Evolutionary conservation across 2,888 invertebrate genomes (phyloP), one percentile per base, ranked within the genome.

Genomic region (Vanessa cardui): DNA sequence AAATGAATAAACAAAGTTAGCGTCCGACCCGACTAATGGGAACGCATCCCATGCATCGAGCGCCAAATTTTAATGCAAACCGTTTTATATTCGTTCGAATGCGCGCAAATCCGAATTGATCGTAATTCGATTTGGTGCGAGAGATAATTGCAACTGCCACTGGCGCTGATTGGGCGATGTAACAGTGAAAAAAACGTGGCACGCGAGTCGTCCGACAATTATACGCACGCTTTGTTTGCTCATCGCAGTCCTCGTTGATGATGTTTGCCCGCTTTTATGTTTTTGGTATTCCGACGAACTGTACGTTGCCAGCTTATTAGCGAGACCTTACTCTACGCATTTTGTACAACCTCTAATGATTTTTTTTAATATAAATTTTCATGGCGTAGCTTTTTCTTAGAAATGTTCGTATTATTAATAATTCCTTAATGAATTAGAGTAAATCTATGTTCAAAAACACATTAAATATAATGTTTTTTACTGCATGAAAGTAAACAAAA

Each of bases 71-170:
- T 90, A 92, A 92, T 90, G 90, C 88, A 92, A 92, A 93, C 92
- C 92, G 90, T 93, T 93, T 93, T 92, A 91, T 91, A 90, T 92
- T 90, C 92, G 89, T 87, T 83, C 89, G 88, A 84, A 91, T 89
- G 87, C 88, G 89, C 88, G 86, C 92, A 92, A 93, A 92, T 93
- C 90, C 90, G 93, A 93, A 93, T 92, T 92, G 93, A 93, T 93
- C 93, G 92, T 93, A 93, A 93, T 91, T 88, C 88, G 90, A 92
- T 93, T 92, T 92, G 86, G 81, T 87, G 80, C 84, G 80, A 88
- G 88, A 86, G 92, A 92, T 92, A 92, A 92, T 92, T 92, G 92
- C 92, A 91, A 90, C 90, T 90, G 91, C 90, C 92, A 90, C 90
- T 85, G 87, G 87, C 88, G 86, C 90, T 92, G 92, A 92, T 92